These are phyloP conservation scores for Pygocentrus nattereri DNA, from an alignment of 2,797 vertebrate genomes.

Conservation along the genomic window DNA sequence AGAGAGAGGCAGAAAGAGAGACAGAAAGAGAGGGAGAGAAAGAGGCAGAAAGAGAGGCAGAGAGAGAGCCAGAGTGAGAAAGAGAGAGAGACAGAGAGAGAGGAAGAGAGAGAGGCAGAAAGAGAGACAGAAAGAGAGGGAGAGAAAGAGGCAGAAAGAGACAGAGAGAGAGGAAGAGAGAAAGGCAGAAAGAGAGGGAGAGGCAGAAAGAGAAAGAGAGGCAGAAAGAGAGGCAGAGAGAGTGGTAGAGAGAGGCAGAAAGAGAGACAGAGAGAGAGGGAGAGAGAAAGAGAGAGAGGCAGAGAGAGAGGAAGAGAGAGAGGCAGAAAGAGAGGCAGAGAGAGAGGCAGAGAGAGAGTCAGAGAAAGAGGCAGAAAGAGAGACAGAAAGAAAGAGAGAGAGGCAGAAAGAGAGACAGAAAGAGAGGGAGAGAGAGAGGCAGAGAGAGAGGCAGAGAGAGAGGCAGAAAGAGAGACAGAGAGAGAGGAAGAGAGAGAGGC, in stretches of 20 bases:
- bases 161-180: background rate
- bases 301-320: constrained; percentile 48
- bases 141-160: background rate
- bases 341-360: constrained; percentile 7
- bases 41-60: background rate
- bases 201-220: constrained; percentile 13
- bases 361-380: constrained; percentile 20
- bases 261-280: constrained; percentile 60
- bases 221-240: constrained; percentile 50
- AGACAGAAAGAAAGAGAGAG: background rate
- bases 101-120: constrained; percentile 14
- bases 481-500: constrained; percentile 8
- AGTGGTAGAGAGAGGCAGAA: constrained; percentile 57
- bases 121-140: constrained; percentile 33
- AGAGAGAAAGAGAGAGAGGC: too few species aligned
- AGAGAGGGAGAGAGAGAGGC: too few species aligned
- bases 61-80: constrained; percentile 1
- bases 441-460: too few species aligned
- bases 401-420: background rate
- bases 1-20: constrained; percentile 24
- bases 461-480: constrained; percentile 10
- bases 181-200: constrained; percentile 62
- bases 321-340: too few species aligned
- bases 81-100: too few species aligned
- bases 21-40: background rate